These are phyloP conservation scores for Arothron firmamentum DNA, from an alignment of 2,113 vertebrate genomes.

Conservation along the genomic window DNA sequence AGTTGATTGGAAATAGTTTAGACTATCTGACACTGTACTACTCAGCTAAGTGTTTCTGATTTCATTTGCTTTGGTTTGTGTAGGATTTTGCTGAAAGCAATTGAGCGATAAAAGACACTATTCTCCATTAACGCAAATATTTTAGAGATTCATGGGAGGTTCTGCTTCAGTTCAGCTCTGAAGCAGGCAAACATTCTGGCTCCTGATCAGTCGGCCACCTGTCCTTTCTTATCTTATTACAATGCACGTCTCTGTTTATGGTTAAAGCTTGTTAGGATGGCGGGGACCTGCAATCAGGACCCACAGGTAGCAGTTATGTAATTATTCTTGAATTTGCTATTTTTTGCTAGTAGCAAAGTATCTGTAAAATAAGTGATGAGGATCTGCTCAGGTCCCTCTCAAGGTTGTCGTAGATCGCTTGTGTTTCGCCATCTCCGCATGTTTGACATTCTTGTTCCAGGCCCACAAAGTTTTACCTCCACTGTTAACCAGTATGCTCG, in stretches of 20 bases:
- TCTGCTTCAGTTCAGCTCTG: conserved; percentile 40
- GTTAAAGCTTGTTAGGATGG: conserved; percentile 39
- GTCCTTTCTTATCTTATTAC: conserved; percentile 70
- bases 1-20: neutral
- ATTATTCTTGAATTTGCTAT: too few species aligned
- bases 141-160: conserved; percentile 5
- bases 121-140: neutral
- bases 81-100: conserved; percentile 1
- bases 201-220: conserved; percentile 71
- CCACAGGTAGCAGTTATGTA: neutral
- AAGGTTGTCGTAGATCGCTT: conserved; percentile 20
- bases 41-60: too few species aligned
- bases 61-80: conserved; percentile 6
- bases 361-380: too few species aligned
- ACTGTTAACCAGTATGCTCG: neutral
- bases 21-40: too few species aligned
- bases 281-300: conserved; percentile 34
- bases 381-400: too few species aligned
- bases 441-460: conserved; percentile 33
- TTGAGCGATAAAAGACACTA: neutral
- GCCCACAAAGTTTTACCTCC: conserved; percentile 16
- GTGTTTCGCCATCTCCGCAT: conserved; percentile 18
- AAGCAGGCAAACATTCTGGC: conserved; percentile 56
- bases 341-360: too few species aligned
- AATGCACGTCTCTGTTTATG: conserved; percentile 53